phyloP scores from a whole-genome alignment of 2,888 invertebrate genomes.

The Hipparchia sbordonii region DNA sequence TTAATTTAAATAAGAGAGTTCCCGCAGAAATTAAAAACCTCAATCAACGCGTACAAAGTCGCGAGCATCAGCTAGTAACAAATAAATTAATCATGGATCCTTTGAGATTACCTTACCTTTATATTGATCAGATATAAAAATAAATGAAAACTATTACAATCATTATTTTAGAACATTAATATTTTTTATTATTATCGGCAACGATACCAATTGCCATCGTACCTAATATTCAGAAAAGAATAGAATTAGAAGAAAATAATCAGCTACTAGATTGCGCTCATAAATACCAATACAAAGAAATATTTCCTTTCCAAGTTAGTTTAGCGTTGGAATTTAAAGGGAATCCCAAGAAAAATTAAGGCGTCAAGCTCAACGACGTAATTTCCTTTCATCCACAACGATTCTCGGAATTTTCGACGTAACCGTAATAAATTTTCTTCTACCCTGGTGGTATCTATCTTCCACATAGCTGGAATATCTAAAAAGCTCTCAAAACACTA shows the following conservation, averaged over 20 bases:
- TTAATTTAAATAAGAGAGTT: too few relatives aligned
- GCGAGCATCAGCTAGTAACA: too few relatives aligned
- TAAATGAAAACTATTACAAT: too few relatives aligned
- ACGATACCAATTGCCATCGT: too few relatives aligned
- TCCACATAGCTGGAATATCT: slow-evolving; percentile 8
- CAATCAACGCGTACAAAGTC: too few relatives aligned
- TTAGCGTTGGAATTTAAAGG: slow-evolving; percentile 7
- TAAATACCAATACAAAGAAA: background rate
- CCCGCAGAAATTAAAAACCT: too few relatives aligned
- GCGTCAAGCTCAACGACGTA: slow-evolving; percentile 17
- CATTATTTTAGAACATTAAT: too few relatives aligned
- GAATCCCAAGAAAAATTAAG: slow-evolving; percentile 11
- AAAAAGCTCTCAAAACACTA: slow-evolving; percentile 6
- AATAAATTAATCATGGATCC: too few relatives aligned
- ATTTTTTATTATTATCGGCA: too few relatives aligned
- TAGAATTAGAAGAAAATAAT: background rate
- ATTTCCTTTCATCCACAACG: slow-evolving; percentile 14
- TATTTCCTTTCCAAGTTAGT: background rate
- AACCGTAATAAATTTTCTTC: slow-evolving; percentile 32
- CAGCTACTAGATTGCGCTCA: background rate
- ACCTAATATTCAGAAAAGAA: too few relatives aligned
- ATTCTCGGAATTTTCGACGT: slow-evolving; percentile 24
- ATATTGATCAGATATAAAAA: too few relatives aligned
- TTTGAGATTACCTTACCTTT: too few relatives aligned
- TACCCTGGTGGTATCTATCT: slow-evolving; percentile 13